Conservation (phyloP, 1,140 invertebrate species). For the Myzus persicae region DNA sequence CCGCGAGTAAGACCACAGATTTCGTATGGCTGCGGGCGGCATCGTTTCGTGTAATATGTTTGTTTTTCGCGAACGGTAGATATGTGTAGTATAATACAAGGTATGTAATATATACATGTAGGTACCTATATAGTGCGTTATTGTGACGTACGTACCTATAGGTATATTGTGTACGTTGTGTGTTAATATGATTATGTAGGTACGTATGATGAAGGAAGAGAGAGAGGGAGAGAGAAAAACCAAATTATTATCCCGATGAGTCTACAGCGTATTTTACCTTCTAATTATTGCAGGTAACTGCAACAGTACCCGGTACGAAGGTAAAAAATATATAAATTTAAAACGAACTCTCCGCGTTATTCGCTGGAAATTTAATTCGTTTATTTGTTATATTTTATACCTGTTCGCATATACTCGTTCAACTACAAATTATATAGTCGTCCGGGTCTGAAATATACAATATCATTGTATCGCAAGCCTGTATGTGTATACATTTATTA, state of each 20-base stretch:
- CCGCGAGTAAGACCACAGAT: not conserved
- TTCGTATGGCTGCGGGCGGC: not conserved
- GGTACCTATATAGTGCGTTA: no score
- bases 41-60: not conserved
- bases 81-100: no score
- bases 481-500: not conserved
- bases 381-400: not conserved
- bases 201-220: no score
- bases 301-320: not conserved
- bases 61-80: not conserved
- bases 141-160: no score
- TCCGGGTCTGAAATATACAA: not conserved
- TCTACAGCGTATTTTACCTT: not conserved
- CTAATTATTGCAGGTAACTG: not conserved
- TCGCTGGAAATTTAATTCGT: slow-evolving; percentile 2
- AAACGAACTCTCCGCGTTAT: not conserved
- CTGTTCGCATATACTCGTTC: not conserved
- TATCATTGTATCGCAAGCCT: not conserved
- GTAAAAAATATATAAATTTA: slow-evolving; percentile 20
- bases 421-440: not conserved
- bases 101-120: no score
- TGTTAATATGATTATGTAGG: no score
- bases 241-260: not conserved
- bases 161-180: not conserved
- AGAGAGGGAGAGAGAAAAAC: not conserved